Conservation (phyloP, 2,888 invertebrate genomes). For the Encarsia formosa region DNA sequence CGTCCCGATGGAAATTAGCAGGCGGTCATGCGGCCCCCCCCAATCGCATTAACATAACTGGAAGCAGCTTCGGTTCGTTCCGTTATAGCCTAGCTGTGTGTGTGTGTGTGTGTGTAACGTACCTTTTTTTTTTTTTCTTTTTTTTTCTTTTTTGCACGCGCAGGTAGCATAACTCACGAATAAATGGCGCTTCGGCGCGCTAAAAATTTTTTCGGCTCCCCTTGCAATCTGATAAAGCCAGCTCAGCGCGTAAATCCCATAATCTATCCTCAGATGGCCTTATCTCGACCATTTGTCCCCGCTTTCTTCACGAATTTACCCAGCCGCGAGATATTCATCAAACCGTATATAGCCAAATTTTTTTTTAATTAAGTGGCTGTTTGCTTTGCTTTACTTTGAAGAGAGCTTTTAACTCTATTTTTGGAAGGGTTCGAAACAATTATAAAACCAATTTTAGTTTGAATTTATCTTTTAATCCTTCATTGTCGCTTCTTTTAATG, state of each 20-base stretch:
- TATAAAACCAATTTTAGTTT: conserved; percentile 28
- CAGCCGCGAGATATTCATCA: too few relatives aligned
- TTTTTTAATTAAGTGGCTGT: too few relatives aligned
- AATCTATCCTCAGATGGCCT: too few relatives aligned
- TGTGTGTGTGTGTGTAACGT: conserved; percentile 2
- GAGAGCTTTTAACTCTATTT: too few relatives aligned
- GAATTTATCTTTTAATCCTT: conserved; percentile 49
- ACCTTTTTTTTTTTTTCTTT: neutral
- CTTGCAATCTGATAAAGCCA: conserved; percentile 2
- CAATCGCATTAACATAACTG: conserved; percentile 27
- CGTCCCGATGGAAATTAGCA: conserved; percentile 22
- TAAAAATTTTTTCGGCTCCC: neutral
- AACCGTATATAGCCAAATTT: too few relatives aligned
- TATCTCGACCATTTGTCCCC: conserved; percentile 1
- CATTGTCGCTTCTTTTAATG: conserved; percentile 38
- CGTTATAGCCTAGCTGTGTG: conserved; percentile 1
- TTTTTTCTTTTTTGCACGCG: neutral
- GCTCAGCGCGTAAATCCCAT: neutral
- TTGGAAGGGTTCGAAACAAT: too few relatives aligned
- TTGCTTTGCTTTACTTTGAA: too few relatives aligned
- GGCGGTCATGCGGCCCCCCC: too few relatives aligned
- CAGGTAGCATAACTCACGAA: conserved; percentile 10
- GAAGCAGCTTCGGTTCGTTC: conserved; percentile 5
- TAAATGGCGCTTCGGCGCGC: conserved; percentile 1
- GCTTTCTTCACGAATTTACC: too few relatives aligned